Base-by-base conservation (phyloP, 2,888 invertebrate species). In the Heliconius cydno region DNA sequence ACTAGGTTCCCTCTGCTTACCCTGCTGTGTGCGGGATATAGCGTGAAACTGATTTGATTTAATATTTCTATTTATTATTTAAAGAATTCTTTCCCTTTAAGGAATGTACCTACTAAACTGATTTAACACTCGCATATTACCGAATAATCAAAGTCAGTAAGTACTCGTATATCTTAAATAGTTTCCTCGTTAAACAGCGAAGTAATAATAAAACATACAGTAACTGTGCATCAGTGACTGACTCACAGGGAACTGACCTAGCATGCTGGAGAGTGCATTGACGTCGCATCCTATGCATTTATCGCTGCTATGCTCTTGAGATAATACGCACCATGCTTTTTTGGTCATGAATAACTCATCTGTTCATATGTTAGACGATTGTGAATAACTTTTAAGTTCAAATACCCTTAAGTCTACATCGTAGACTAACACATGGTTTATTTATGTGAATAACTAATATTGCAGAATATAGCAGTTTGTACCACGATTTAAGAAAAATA, bases 221-320 rank as follows among this genome's bases (percentile, higher is more conserved):
- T 94, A 94, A 95, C 94, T 94, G 94, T 94, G 94, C 92, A 93
- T 90, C 85, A 88, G 87, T 86, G 92, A 89, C 91, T 94, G 93
- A 94, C 87, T 94, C 94, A 94, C 91, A 91, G 94, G 94, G 94
- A 94, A 95, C 95, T 95, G 95, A 94, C 95, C 95, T 95, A 94
- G 91, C 93, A 93, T 93, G 93, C 92, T 92, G 89, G 86, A 85
- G 93, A 92, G 94, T 94, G 94, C 94, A 93, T 94, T 94, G 94
- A 95, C 94, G 94, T 87, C 89, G 88, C 85, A 87, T 87, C 88
- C 90, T 87, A 88, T 90, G 91, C 91, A 92, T 92, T 93, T 94
- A 94, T 94, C 93, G 90, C 90, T 89, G 89, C 92, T 90, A 93
- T 94, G 94, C 91, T 92, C 91, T 92, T 91, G 86, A 89, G 94